Evolutionary conservation across 2,797 vertebrate species (phyloP).

Genomic region (Pelobates cultripes): DNA sequence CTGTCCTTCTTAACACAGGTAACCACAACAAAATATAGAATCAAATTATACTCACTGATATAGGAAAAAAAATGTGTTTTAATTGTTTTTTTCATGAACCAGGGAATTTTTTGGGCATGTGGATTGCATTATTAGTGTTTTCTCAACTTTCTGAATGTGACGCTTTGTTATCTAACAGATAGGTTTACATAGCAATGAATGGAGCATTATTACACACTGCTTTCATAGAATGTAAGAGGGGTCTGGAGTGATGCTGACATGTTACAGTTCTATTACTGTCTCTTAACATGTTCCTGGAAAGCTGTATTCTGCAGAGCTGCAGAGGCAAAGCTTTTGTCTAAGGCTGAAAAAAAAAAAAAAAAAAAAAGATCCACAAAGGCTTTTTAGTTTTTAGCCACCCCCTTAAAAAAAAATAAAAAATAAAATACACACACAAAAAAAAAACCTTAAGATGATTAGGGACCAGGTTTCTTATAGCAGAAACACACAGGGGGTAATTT

Average conservation of each 20-base stretch:
- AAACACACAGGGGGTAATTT: too few relatives aligned
- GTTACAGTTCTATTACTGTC: neutral
- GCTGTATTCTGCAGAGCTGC: conserved; percentile 48
- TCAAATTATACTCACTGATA: too few relatives aligned
- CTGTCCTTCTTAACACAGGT: too few relatives aligned
- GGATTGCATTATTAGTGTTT: neutral
- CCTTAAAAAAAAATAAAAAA: too few relatives aligned
- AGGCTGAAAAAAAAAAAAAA: neutral
- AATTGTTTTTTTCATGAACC: neutral
- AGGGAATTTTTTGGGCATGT: neutral
- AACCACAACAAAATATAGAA: too few relatives aligned
- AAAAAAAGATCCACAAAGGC: conserved; percentile 4
- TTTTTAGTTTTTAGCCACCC: neutral
- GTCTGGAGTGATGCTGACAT: conserved; percentile 20
- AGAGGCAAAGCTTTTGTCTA: conserved; percentile 2
- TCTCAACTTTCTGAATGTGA: neutral
- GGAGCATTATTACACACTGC: too few relatives aligned
- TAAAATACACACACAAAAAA: too few relatives aligned
- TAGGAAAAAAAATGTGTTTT: too few relatives aligned
- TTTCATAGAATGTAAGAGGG: neutral
- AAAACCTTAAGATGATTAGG: too few relatives aligned
- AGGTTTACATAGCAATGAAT: too few relatives aligned
- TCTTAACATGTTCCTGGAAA: conserved; percentile 67
- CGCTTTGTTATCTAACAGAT: neutral
- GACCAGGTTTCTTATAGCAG: too few relatives aligned